Evolutionary conservation across 2,113 vertebrate genomes (phyloP).

Genomic region (Hipposideros armiger): DNA sequence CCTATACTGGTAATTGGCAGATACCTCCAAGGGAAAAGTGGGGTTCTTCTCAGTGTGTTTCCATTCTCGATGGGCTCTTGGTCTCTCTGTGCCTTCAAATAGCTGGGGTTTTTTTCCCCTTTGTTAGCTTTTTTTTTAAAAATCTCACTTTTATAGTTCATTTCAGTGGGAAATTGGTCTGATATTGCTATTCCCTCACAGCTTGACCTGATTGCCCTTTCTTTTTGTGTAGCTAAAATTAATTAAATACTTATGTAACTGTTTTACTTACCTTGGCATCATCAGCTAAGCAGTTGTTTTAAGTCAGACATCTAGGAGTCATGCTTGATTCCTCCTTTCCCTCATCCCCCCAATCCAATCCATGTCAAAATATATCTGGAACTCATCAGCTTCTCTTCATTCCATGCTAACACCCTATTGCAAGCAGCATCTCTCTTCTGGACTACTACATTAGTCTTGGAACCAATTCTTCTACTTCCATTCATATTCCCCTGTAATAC

Average conservation of each 20-base stretch:
- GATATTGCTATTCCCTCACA: background rate
- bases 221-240: background rate
- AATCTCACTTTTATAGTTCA: background rate
- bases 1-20: background rate
- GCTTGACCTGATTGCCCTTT: background rate
- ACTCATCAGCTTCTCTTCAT: background rate
- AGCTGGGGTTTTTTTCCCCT: background rate
- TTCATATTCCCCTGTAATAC: background rate
- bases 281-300: background rate
- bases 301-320: background rate
- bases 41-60: background rate
- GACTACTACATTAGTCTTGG: background rate
- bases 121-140: background rate
- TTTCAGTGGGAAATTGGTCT: constrained; percentile 40
- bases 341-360: background rate
- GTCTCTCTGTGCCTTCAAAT: background rate
- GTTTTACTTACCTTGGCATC: background rate
- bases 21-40: background rate
- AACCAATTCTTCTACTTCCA: background rate
- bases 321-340: background rate
- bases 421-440: background rate
- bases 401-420: background rate
- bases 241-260: background rate
- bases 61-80: background rate
- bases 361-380: background rate